Evolutionary conservation across 2,888 invertebrate genomes (phyloP).

Genomic region (Sinohyriopsis cumingii): DNA sequence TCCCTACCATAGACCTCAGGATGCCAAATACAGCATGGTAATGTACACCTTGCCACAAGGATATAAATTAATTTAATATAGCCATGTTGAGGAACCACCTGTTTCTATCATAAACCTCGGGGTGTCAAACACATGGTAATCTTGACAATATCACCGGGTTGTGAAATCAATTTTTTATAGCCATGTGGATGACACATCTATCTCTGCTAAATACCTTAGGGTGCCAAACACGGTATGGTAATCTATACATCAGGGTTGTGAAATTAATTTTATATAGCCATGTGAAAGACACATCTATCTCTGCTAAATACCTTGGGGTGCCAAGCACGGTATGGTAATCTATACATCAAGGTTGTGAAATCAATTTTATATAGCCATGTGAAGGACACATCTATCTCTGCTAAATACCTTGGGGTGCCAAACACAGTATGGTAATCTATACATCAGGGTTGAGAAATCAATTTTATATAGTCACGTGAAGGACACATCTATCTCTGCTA

Average conservation of each 20-base stretch:
- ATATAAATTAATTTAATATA: slow-evolving; percentile 75
- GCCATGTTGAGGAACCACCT: slow-evolving; percentile 81
- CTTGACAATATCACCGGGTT: no score
- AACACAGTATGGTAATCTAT: slow-evolving; percentile 76
- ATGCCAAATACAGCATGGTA: slow-evolving; percentile 83
- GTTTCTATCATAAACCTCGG: slow-evolving; percentile 79
- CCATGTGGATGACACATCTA: slow-evolving; percentile 80
- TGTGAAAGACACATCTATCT: slow-evolving; percentile 79
- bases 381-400: slow-evolving; percentile 81
- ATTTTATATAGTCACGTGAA: slow-evolving; percentile 81
- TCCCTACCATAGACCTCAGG: slow-evolving; percentile 81
- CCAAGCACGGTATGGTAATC: slow-evolving; percentile 79
- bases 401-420: slow-evolving; percentile 80
- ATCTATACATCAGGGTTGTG: neutral
- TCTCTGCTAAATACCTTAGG: slow-evolving; percentile 81
- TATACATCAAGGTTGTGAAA: neutral
- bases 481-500: slow-evolving; percentile 81
- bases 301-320: slow-evolving; percentile 80
- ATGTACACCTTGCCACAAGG: neutral
- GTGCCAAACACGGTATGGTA: slow-evolving; percentile 81
- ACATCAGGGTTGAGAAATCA: neutral
- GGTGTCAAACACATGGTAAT: no score
- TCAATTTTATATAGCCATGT: slow-evolving; percentile 82
- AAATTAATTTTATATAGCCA: slow-evolving; percentile 82
- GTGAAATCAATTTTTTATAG: slow-evolving; percentile 79